Base-by-base conservation (phyloP, 2,113 vertebrate species). In the Nematolebias whitei region DNA sequence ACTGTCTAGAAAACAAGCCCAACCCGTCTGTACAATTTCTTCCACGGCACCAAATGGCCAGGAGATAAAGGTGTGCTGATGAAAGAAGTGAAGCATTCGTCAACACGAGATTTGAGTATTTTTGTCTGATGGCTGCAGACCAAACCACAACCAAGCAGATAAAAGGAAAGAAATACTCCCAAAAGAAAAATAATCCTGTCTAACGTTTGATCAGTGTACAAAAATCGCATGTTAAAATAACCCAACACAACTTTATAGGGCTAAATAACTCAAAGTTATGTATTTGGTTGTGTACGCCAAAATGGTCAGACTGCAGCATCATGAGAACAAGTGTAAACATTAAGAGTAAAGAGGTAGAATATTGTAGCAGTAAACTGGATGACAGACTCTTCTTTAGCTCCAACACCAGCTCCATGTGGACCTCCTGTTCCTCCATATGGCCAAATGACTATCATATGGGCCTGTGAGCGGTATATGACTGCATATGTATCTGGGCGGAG, bases 381-480 rank as follows among this genome's bases (percentile, higher is more conserved):
- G 18, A 5, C 41, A 55, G 45, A 41, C 26, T 79, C 63, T 47
- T 71, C 75, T 49, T 69, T 60, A 32, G n/a, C 39, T 66, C 4
- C 49, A 16, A 57, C 56, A 29, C 23, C 29, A 74, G 15, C 68
- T 74, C 66, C 73, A 80, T 70, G 71, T 75, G 58, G 71, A 68
- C 53, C 62, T 52, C 58, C 69, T 56, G 68, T 69, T 43, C 35
- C 71, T 69, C 65, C 59, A 74, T 49, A 26, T 41, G 2, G 60
- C 12, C 39, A 82, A 82, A 85, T 78, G 29, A 69, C 72, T 74
- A 52, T 80, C 77, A 83, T 49, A 74, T 79, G 74, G 54, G 14
- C 8, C 52, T 47, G 48, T 69, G 56, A 79, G 55, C 19, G 12
- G 6, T 41, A 48, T 66, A 62, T 18, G 20, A 50, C 45, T 22